These are phyloP conservation scores for Alca torda DNA, from an alignment of 2,797 vertebrate species.

Conservation along the genomic window DNA sequence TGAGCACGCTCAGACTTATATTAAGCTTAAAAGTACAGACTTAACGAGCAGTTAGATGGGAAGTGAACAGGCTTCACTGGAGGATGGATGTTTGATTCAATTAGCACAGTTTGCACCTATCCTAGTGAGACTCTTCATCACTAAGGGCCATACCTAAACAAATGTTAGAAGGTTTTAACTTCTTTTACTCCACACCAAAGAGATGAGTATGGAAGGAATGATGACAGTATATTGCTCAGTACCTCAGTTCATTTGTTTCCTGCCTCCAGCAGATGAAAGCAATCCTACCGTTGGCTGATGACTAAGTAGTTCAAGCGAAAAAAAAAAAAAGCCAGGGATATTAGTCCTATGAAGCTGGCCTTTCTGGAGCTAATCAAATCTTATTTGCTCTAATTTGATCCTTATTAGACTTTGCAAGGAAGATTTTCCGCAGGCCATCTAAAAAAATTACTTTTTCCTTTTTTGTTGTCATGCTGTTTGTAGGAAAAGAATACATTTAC, in stretches of 20 bases:
- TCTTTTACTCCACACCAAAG: neutral
- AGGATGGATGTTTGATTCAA: neutral
- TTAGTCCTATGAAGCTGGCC: neutral
- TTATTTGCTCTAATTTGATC: constrained; percentile 46
- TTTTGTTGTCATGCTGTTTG: neutral
- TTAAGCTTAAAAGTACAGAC: neutral
- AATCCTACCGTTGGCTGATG: neutral
- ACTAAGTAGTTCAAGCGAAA: neutral
- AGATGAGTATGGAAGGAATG: neutral
- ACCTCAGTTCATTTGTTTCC: neutral
- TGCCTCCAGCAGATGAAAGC: constrained; percentile 39
- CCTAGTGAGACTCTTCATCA: neutral
- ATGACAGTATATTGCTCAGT: neutral
- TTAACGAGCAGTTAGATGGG: neutral
- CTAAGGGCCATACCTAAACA: neutral
- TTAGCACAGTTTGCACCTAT: neutral
- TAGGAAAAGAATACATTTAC: neutral
- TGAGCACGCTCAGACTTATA: neutral
- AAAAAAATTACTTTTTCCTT: neutral
- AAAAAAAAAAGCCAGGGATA: neutral
- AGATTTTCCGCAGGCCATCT: neutral
- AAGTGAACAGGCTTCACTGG: neutral
- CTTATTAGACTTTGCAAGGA: constrained; percentile 11
- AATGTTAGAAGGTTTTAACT: neutral
- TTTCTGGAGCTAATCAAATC: constrained; percentile 44